Evolutionary conservation across 2,797 vertebrate species (phyloP), one percentile per base, ranked within the genome.

Genomic region (Coregonus sp.): DNA sequence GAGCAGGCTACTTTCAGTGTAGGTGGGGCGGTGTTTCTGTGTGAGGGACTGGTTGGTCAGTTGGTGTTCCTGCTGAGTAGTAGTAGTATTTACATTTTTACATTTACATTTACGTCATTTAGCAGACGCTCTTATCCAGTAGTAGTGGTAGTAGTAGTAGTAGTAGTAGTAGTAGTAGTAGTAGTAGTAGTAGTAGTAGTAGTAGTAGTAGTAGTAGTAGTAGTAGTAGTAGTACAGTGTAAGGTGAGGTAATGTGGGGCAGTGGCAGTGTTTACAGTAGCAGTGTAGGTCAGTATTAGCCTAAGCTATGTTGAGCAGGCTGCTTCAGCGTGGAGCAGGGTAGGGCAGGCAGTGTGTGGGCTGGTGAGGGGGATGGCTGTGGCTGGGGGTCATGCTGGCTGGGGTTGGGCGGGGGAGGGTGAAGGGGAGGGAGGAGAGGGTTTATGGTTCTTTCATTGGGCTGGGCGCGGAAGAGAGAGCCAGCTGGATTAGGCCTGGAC

Each of bases 371-470:
- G 85, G 82, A 84, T 74, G 73, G 76, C 47, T 73, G 86, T 87
- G 78, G 85, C 89, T 90, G 89, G 87, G 84, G 89, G 89, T 91
- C 89, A 92, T 51, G 77, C 68, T 16, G 72, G 71, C 79, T 47
- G 84, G 87, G 88, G 40, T 75, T 82, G 79, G 69, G 75, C 50
- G 0, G 77, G 86, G 68, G 7, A 12, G 67, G 75, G 75, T 9
- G 52, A 77, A 3, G 20, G n/a, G 61, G 20, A 63, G 61, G n/a
- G 5, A 11, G 61, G 65, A 16, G 31, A 15, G 65, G 29, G 61
- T 14, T 67, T 67, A 67, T 16, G 25, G 5, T 25, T 65, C 61
- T 65, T 25, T 67, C 65, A 67, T 35, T 67, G 65, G 65, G 29
- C 65, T 33, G 31, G 29, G 31, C 12, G 4, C 29, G 15, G 37